These are phyloP conservation scores for Podocnemis expansa DNA, from an alignment of 2,113 vertebrate species.

Conservation along the genomic window DNA sequence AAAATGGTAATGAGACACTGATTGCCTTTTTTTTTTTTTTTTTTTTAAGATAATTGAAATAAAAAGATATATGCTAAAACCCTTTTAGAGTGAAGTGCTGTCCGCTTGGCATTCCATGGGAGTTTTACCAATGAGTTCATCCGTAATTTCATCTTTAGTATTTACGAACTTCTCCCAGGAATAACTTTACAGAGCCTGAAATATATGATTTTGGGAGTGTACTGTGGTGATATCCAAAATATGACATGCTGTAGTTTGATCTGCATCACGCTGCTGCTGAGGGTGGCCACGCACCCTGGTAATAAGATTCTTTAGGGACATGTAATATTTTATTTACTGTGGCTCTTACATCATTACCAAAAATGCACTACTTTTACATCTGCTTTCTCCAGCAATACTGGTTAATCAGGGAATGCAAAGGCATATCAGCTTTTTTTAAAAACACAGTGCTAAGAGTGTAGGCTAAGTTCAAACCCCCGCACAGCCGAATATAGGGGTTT, in stretches of 20 bases:
- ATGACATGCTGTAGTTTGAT: background rate
- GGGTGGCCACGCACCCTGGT: background rate
- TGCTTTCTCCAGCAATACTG: background rate
- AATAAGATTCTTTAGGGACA: background rate
- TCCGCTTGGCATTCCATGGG: background rate
- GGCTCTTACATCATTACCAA: background rate
- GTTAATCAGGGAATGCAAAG: background rate
- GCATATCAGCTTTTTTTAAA: background rate
- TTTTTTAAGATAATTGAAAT: background rate
- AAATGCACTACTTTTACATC: background rate
- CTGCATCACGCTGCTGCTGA: background rate
- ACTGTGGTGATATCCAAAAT: background rate
- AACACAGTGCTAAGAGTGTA: background rate
- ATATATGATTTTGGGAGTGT: background rate
- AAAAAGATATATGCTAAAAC: background rate
- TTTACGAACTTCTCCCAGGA: background rate
- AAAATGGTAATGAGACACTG: background rate
- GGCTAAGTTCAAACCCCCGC: background rate
- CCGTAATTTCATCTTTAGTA: background rate
- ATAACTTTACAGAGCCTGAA: accelerated
- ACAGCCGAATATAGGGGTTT: background rate
- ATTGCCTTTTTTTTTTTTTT: background rate
- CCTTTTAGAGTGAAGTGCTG: background rate
- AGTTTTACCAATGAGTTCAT: background rate
- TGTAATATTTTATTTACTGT: background rate